These are phyloP conservation scores for Misgurnus mizolepis DNA, from an alignment of 2,113 vertebrate genomes.

Conservation along the genomic window DNA sequence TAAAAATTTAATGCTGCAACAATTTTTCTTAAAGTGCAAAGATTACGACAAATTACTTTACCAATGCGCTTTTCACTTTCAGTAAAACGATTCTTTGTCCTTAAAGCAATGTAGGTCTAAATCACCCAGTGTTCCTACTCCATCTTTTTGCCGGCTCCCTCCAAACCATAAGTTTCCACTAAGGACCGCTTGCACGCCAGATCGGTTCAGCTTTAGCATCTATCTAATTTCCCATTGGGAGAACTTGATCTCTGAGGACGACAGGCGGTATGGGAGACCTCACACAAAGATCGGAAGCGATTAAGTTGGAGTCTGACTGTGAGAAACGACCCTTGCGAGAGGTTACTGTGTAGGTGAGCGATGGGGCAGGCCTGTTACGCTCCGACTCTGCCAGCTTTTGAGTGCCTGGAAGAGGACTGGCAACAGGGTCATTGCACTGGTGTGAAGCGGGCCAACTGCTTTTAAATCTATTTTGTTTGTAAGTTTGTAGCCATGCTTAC, in stretches of 20 bases:
- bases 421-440: slow-evolving; percentile 25
- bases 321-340: slow-evolving; percentile 15
- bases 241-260: slow-evolving; percentile 47
- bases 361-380: slow-evolving; percentile 23
- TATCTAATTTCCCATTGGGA: slow-evolving; percentile 47
- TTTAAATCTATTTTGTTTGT: slow-evolving; percentile 25
- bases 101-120: too few species aligned
- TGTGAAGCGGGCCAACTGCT: slow-evolving; percentile 26
- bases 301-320: slow-evolving; percentile 12
- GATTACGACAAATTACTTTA: slow-evolving; percentile 30
- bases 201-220: slow-evolving; percentile 43
- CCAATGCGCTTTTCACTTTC: slow-evolving; percentile 32
- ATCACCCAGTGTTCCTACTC: not conserved
- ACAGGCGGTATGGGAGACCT: slow-evolving; percentile 12
- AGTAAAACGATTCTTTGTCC: too few species aligned
- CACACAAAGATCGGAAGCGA: slow-evolving; percentile 28
- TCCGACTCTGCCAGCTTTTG: slow-evolving; percentile 16
- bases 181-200: slow-evolving; percentile 31
- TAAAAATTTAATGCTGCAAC: too few species aligned
- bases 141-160: slow-evolving; percentile 2
- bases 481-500: slow-evolving; percentile 7
- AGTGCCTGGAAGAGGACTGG: slow-evolving; percentile 15
- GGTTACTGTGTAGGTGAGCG: slow-evolving; percentile 38
- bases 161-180: not conserved
- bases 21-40: slow-evolving; percentile 24